phyloP scores from a whole-genome alignment of 1,140 invertebrate species.

The Magallana angulata region DNA sequence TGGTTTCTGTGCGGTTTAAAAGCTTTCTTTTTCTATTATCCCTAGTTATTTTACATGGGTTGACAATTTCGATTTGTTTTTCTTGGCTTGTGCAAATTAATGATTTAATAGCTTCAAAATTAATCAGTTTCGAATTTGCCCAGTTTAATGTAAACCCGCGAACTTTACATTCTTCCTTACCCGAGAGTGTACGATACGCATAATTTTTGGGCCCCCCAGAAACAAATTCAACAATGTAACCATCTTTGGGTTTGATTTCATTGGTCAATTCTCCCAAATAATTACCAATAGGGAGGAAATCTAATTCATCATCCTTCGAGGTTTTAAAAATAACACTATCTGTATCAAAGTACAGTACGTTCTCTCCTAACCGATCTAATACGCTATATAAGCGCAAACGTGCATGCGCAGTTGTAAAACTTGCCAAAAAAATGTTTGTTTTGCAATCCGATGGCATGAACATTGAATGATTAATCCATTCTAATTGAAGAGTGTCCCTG shows the following conservation, averaged over 20 bases:
- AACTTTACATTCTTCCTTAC: constrained; percentile 57
- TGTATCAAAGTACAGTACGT: constrained; percentile 79
- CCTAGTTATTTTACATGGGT: constrained; percentile 55
- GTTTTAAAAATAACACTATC: constrained; percentile 62
- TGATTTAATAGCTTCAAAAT: constrained; percentile 49
- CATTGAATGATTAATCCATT: constrained; percentile 9
- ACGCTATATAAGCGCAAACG: constrained; percentile 76
- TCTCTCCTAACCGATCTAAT: constrained; percentile 70
- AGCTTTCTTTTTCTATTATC: constrained; percentile 53
- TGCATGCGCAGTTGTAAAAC: constrained; percentile 77
- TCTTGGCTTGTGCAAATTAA: constrained; percentile 43
- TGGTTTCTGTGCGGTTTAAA: constrained; percentile 51
- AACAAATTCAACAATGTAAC: constrained; percentile 58
- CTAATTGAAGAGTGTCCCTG: constrained; percentile 53
- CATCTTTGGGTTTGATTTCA: constrained; percentile 48
- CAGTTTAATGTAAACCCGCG: constrained; percentile 57
- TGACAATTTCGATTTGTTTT: constrained; percentile 43
- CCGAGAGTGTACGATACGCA: constrained; percentile 54
- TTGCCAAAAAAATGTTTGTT: constrained; percentile 76
- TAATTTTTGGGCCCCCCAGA: constrained; percentile 62
- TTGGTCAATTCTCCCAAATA: constrained; percentile 43
- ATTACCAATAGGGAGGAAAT: constrained; percentile 40
- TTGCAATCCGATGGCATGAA: constrained; percentile 39
- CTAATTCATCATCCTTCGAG: constrained; percentile 40
- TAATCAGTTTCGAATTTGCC: constrained; percentile 41